Evolutionary conservation across 2,888 invertebrate genomes (phyloP).

Genomic region (Macrophya annulata): DNA sequence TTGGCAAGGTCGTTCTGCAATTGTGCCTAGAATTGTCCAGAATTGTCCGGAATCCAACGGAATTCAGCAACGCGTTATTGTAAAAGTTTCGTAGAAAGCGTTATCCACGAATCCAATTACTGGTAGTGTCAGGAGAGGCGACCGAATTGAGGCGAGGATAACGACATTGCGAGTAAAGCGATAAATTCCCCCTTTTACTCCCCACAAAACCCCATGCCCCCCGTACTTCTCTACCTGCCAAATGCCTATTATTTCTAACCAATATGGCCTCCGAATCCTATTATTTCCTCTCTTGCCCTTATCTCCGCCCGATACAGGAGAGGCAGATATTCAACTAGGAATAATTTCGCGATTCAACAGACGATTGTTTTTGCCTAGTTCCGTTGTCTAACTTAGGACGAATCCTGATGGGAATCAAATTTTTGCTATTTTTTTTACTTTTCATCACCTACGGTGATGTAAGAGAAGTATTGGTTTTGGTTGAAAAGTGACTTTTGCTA

Average conservation of each 20-base stretch:
- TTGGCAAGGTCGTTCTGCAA: neutral
- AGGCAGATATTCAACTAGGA: neutral
- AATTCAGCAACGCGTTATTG: slow-evolving; percentile 55
- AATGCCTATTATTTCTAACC: slow-evolving; percentile 57
- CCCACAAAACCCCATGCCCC: neutral
- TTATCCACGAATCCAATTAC: slow-evolving; percentile 58
- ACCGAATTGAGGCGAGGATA: slow-evolving; percentile 57
- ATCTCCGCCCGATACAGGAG: slow-evolving; percentile 23
- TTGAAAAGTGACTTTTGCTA: no score
- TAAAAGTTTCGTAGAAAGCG: slow-evolving; percentile 57
- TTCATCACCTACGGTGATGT: no score
- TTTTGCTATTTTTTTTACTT: neutral
- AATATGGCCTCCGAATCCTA: slow-evolving; percentile 54
- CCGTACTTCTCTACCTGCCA: slow-evolving; percentile 23
- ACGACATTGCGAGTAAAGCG: slow-evolving; percentile 57
- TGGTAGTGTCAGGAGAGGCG: slow-evolving; percentile 56
- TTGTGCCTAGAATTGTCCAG: slow-evolving; percentile 45
- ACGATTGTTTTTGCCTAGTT: neutral
- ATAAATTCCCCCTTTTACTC: slow-evolving; percentile 54
- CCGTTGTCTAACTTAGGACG: neutral
- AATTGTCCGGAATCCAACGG: slow-evolving; percentile 22
- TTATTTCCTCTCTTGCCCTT: slow-evolving; percentile 50
- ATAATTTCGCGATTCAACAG: slow-evolving; percentile 20
- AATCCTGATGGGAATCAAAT: neutral
- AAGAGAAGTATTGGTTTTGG: no score